Percentiles rank a stretch among this genome's conserved stretches.
phyloP scores from a whole-genome alignment of 1,140 invertebrate genomes.

The Thalassaphorura encarpata region DNA sequence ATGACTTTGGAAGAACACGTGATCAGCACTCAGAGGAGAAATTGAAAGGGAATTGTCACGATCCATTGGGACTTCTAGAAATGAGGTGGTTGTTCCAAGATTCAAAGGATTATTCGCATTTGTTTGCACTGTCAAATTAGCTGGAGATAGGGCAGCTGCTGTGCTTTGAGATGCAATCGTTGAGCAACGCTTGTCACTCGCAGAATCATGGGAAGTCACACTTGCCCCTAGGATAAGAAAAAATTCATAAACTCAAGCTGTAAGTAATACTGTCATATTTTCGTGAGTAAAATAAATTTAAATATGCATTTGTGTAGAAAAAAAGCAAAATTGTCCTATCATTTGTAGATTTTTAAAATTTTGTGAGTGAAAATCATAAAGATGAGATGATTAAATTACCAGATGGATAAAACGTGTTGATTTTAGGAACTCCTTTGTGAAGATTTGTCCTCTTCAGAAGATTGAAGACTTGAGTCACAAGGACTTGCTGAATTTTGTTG shows the following conservation, averaged over 20 bases:
- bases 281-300: too few species aligned
- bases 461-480: constrained; percentile 28
- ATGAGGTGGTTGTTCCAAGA: constrained; percentile 28
- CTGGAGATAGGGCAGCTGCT: constrained; percentile 32
- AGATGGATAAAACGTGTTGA: constrained; percentile 24
- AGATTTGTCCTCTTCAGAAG: constrained; percentile 28
- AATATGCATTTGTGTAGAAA: too few species aligned
- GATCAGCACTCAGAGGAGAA: constrained; percentile 29
- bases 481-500: constrained; percentile 20
- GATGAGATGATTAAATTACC: constrained; percentile 25
- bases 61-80: constrained; percentile 25
- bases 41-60: constrained; percentile 23
- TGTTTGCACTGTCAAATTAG: constrained; percentile 7
- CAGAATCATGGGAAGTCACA: constrained; percentile 34
- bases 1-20: constrained; percentile 31
- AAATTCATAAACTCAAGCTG: constrained; percentile 1
- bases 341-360: neutral
- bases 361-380: neutral
- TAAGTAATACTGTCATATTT: too few species aligned
- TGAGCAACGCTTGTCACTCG: constrained; percentile 32
- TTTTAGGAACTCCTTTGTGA: constrained; percentile 33
- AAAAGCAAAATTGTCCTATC: too few species aligned
- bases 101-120: neutral
- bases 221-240: constrained; percentile 28
- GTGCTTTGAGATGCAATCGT: constrained; percentile 34